These are phyloP conservation scores for Oenanthe oenanthe DNA, from an alignment of 2,113 vertebrate genomes.

Conservation along the genomic window DNA sequence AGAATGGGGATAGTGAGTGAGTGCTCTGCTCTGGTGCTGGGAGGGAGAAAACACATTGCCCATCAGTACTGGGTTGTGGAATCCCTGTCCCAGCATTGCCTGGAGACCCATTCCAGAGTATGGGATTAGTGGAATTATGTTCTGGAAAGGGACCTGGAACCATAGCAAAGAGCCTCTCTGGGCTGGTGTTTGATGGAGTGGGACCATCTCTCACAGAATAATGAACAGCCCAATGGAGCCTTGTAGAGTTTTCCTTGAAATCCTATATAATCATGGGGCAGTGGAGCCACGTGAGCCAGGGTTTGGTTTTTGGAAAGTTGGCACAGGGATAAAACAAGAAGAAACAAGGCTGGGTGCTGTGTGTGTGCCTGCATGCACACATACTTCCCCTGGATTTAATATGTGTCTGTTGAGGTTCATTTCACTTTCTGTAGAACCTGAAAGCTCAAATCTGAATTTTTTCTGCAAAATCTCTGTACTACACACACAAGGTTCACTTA, in stretches of 20 bases:
- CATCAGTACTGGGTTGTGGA: neutral
- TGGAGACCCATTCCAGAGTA: neutral
- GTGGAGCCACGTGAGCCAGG: fast-evolving
- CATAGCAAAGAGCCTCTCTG: neutral
- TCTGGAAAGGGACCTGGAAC: neutral
- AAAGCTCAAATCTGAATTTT: neutral
- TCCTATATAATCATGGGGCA: fast-evolving
- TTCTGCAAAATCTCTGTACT: neutral
- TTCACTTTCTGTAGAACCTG: neutral
- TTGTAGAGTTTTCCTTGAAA: neutral
- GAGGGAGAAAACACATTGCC: neutral
- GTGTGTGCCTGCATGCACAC: neutral
- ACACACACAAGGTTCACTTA: neutral
- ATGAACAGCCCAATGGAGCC: neutral
- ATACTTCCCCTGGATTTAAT: neutral
- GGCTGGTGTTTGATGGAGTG: neutral
- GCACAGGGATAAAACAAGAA: fast-evolving
- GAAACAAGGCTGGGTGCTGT: neutral
- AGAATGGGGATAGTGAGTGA: fast-evolving
- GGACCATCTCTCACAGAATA: neutral
- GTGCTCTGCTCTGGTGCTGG: neutral
- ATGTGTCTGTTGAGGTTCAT: neutral
- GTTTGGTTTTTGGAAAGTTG: neutral
- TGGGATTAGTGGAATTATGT: neutral
- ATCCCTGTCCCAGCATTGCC: neutral